phyloP scores from a whole-genome alignment of 2,888 invertebrate species.

The Chrysodeixis includens region DNA sequence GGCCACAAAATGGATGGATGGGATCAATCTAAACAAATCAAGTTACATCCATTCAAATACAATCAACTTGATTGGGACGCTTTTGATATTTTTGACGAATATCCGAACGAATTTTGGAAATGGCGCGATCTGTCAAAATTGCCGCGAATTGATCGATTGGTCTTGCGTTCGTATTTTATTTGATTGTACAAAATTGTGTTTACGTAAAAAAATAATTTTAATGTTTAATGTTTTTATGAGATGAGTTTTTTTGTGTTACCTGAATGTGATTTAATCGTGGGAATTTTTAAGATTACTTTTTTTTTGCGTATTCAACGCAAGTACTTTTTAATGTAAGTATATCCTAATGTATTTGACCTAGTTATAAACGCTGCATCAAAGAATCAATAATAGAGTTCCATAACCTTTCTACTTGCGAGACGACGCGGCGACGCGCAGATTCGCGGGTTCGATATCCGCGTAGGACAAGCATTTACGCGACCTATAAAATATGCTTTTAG shows the following conservation, averaged over 20 bases:
- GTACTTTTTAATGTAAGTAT: too few relatives aligned
- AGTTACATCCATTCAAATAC: constrained; percentile 69
- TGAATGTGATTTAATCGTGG: constrained; percentile 32
- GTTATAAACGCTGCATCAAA: neutral
- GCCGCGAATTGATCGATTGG: constrained; percentile 74
- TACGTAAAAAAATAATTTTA: constrained; percentile 37
- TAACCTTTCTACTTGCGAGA: too few relatives aligned
- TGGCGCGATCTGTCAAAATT: constrained; percentile 73
- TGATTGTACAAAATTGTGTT: constrained; percentile 46
- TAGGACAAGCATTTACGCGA: too few relatives aligned
- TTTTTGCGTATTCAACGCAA: too few relatives aligned
- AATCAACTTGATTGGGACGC: constrained; percentile 79
- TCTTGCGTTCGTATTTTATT: constrained; percentile 43
- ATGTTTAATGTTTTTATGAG: constrained; percentile 5
- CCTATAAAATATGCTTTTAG: too few relatives aligned
- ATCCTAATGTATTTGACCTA: too few relatives aligned
- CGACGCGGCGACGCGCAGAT: too few relatives aligned
- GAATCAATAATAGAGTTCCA: too few relatives aligned
- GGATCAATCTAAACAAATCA: constrained; percentile 82
- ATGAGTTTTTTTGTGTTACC: constrained; percentile 11
- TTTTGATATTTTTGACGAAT: constrained; percentile 70
- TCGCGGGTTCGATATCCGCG: too few relatives aligned
- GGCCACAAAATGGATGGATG: constrained; percentile 76
- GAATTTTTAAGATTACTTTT: constrained; percentile 18
- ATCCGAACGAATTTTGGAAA: constrained; percentile 73